Conservation (phyloP, 2,888 invertebrate genomes). For the Boloria euphrosyne region DNA sequence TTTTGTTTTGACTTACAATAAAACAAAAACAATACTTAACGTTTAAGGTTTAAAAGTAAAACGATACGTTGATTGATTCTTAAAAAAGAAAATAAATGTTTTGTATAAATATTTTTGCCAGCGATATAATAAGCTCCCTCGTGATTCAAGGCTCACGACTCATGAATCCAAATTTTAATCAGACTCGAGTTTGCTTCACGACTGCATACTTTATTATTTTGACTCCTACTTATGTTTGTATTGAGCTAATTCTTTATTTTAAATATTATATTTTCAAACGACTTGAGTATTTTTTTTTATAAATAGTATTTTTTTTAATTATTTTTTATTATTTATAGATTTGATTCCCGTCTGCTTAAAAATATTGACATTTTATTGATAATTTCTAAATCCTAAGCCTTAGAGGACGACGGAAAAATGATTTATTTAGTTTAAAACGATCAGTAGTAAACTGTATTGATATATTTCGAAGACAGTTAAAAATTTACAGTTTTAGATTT, state of each 20-base stretch:
- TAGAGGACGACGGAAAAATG: too few relatives aligned
- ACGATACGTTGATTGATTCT: conserved; percentile 18
- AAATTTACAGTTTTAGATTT: too few relatives aligned
- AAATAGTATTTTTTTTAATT: too few relatives aligned
- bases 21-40: neutral
- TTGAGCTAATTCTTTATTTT: neutral
- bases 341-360: too few relatives aligned
- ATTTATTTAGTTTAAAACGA: too few relatives aligned
- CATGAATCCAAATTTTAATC: conserved; percentile 32
- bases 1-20: neutral
- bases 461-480: too few relatives aligned
- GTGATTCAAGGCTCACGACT: conserved; percentile 33
- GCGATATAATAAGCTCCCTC: conserved; percentile 31
- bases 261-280: too few relatives aligned
- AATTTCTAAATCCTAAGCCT: too few relatives aligned
- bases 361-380: too few relatives aligned
- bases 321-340: too few relatives aligned
- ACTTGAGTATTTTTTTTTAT: too few relatives aligned
- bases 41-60: conserved; percentile 8
- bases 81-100: conserved; percentile 20
- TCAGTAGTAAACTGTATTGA: too few relatives aligned
- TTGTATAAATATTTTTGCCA: conserved; percentile 23
- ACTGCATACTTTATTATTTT: conserved; percentile 29
- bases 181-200: conserved; percentile 23
- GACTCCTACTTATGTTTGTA: conserved; percentile 16